Evolutionary conservation across 2,113 vertebrate genomes (phyloP).

Genomic region (Tupaia chinensis): DNA sequence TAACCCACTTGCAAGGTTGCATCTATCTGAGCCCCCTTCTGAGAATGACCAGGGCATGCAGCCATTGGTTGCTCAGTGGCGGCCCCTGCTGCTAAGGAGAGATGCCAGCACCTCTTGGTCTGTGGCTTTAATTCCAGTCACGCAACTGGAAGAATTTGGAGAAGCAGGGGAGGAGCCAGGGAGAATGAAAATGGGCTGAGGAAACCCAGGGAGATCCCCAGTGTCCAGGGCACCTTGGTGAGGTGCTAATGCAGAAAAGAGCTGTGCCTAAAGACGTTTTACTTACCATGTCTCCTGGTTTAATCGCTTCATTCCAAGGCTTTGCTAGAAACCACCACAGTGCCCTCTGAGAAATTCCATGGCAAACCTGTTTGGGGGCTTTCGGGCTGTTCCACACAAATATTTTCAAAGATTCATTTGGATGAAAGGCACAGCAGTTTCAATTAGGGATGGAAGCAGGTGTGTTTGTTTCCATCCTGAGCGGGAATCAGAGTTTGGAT

Average conservation of each 20-base stretch:
- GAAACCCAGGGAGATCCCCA: neutral
- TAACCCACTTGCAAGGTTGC: neutral
- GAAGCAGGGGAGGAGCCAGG: neutral
- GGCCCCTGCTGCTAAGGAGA: slow-evolving; percentile 66
- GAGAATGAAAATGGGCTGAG: neutral
- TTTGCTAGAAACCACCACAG: neutral
- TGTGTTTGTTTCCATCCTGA: neutral
- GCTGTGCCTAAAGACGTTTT: neutral
- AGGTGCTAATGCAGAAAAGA: neutral
- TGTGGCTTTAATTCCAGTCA: neutral
- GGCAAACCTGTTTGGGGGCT: slow-evolving; percentile 32
- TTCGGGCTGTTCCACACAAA: neutral
- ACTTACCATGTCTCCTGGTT: neutral
- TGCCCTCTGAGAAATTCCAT: neutral
- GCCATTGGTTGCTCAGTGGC: slow-evolving; percentile 69
- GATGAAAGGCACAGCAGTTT: neutral
- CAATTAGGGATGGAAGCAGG: neutral
- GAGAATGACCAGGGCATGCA: neutral
- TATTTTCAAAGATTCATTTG: neutral
- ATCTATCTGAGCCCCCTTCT: neutral
- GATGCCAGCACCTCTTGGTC: neutral
- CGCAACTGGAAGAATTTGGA: slow-evolving; percentile 7
- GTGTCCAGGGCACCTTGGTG: neutral
- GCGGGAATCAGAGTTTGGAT: neutral
- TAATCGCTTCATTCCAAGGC: neutral